Evolutionary conservation across 2,797 vertebrate species (phyloP), one percentile per base, ranked within the genome.

Genomic region (Avahi laniger): DNA sequence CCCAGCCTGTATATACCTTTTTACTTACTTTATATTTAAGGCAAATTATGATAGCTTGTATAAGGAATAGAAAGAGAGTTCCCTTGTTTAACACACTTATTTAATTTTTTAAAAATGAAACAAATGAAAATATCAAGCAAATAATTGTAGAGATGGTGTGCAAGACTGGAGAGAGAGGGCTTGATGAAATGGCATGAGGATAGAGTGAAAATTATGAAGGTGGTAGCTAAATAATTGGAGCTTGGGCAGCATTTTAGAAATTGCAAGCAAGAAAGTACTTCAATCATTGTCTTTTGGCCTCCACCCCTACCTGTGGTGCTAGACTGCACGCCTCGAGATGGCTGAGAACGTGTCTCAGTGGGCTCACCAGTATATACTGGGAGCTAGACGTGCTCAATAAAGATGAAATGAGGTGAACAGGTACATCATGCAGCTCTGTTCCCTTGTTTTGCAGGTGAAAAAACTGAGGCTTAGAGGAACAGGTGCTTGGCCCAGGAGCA

Each of bases 41-140:
- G 28, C 20, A 85, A n/a, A 41, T 46, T 17, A 50, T 65, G 7
- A 24, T 52, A 48, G 48, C 46, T 67, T 41, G 33, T 52, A 7
- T 26, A 61, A 69, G 28, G 46, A 15, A 63, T 57, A 0, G 7
- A 46, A 70, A 78, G 65, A 61, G 30, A 33, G 20, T 82, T 86
- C 57, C 48, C 33, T 35, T 88, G 41, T 69, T n/a, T 89, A 67
- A 85, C 48, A 63, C 28, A 43, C 35, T 75, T 38, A 35, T 13
- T 83, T 95, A 61, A 61, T 83, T 73, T 86, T 86, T 78, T 76
- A 35, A 67, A 83, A 73, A 57, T 79, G 63, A 95, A 72, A 24
- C 33, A 89, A 95, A 78, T 75, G 59, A 76, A 91, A 87, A 63
- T 30, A 78, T 28, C 52, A 57, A 82, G 24, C 46, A 63, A 79